Evolutionary conservation across 2,888 invertebrate genomes (phyloP), one percentile per base, ranked within the genome.

Genomic region (Eilema depressum): DNA sequence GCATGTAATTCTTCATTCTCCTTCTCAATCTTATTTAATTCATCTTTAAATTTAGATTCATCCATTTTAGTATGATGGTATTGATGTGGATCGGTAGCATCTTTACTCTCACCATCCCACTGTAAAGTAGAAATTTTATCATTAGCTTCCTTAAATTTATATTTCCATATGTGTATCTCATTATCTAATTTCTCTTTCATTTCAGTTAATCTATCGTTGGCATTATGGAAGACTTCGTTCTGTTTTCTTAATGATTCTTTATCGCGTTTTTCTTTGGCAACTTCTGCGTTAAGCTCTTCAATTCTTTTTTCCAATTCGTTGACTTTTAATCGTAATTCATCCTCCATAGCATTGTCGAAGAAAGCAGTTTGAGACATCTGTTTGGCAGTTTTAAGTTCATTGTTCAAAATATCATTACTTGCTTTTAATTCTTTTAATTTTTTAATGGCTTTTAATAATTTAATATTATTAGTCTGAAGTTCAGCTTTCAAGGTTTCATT

Each of bases 391-490:
- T 95, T 96, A 71, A 96, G 83, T 87, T 96, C 96, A 70, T 95
- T 95, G 17, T 92, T 90, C 56, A 97, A 88, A 79, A 95, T 93
- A 56, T 97, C 97, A 85, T 97, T 96, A 74, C 96, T 96, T 3
- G 92, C 91, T 90, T 98, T 98, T 69, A 98, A 96, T 86, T 98
- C 97, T 89, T 98, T 98, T 61, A 98, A 92, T 89, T 98, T 98
- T 83, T 97, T 97, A 80, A 98, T 93, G 77, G 98, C 96, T 92
- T 98, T 98, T 2, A 96, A 96, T 41, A 97, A 96, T 87, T 98
- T 98, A 0, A 96, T 91, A 88, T 97, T 97, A 73, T 96, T 92
- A 37, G 96, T 93, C 76, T 96, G 96, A 12, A 97, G 95, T 80
- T 97, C 97, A 69, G 96, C 95, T 71, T 96, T 92, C 26, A 97